A percentile compares a stretch with the other conserved stretches of the same genome.
Conservation (phyloP, 1,140 invertebrate species). For the Caenorhabditis brenneri region DNA sequence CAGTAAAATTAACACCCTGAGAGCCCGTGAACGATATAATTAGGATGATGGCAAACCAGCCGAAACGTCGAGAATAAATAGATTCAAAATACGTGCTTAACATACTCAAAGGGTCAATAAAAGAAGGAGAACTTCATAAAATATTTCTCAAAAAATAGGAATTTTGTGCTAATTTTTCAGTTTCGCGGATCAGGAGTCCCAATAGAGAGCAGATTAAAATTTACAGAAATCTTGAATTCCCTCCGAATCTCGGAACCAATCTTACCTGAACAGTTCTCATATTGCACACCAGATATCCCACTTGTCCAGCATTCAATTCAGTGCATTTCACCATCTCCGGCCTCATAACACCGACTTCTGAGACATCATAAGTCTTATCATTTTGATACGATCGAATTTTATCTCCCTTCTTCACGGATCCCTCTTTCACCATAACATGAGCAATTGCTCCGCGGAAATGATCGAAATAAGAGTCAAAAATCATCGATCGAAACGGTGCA, state of each 20-base stretch:
- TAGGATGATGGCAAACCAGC: too few relatives aligned
- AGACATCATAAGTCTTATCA: conserved; percentile 81
- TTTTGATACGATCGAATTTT: conserved; percentile 77
- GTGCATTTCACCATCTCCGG: conserved; percentile 79
- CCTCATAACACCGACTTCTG: conserved; percentile 81
- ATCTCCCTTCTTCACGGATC: conserved; percentile 70
- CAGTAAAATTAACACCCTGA: too few relatives aligned
- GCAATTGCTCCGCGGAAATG: conserved; percentile 84
- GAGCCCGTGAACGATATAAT: too few relatives aligned
- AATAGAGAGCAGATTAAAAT: too few relatives aligned
- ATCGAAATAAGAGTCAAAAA: conserved; percentile 95
- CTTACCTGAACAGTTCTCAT: conserved; percentile 78
- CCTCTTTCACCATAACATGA: conserved; percentile 76
- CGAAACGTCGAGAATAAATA: too few relatives aligned
- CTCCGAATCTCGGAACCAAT: too few relatives aligned
- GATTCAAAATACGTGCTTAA: too few relatives aligned
- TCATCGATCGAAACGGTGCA: conserved; percentile 78
- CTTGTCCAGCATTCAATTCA: conserved; percentile 78
- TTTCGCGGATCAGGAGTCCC: too few relatives aligned
- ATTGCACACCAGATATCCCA: conserved; percentile 82
- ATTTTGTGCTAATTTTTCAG: background rate
- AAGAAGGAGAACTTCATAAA: too few relatives aligned
- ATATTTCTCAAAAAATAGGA: too few relatives aligned
- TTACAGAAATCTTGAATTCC: too few relatives aligned
- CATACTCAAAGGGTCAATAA: too few relatives aligned